Conservation (phyloP, 1,140 invertebrate genomes). For the Sitophilus oryzae region DNA sequence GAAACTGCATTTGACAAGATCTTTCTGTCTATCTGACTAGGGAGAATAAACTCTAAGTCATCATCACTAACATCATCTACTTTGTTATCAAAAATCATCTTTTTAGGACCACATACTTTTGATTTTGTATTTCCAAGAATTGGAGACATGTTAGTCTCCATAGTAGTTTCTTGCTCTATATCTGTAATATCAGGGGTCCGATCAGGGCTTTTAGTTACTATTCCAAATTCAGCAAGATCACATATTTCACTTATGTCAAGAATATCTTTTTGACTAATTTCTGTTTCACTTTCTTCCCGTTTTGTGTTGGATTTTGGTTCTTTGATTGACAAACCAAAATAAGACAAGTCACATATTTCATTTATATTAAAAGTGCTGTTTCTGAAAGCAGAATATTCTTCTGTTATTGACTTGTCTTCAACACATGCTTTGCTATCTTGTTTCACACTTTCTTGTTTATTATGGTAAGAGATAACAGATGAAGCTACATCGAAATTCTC, state of each 20-base stretch:
- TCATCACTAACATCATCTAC: too few species aligned
- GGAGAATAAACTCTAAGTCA: conserved; percentile 14
- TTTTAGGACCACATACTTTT: too few species aligned
- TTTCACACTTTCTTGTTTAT: conserved; percentile 1
- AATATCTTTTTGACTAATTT: not conserved
- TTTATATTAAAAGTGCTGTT: conserved; percentile 5
- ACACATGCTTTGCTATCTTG: too few species aligned
- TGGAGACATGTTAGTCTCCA: not conserved
- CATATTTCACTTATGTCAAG: conserved; percentile 2
- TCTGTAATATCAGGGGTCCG: not conserved
- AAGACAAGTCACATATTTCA: conserved; percentile 33
- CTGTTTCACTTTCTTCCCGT: too few species aligned
- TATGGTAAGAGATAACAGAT: too few species aligned
- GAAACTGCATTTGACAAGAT: not conserved
- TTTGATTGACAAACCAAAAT: conserved; percentile 21
- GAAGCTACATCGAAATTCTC: too few species aligned
- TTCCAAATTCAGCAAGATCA: conserved; percentile 3
- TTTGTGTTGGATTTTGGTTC: not conserved
- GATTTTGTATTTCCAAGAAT: too few species aligned
- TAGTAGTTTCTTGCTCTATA: not conserved
- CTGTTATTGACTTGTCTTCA: not conserved
- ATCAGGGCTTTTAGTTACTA: not conserved
- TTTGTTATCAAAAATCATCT: too few species aligned
- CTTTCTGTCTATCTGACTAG: not conserved
- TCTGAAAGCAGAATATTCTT: conserved; percentile 1